Conservation (phyloP, 2,113 vertebrate genomes). For the Hiodon tergisus region DNA sequence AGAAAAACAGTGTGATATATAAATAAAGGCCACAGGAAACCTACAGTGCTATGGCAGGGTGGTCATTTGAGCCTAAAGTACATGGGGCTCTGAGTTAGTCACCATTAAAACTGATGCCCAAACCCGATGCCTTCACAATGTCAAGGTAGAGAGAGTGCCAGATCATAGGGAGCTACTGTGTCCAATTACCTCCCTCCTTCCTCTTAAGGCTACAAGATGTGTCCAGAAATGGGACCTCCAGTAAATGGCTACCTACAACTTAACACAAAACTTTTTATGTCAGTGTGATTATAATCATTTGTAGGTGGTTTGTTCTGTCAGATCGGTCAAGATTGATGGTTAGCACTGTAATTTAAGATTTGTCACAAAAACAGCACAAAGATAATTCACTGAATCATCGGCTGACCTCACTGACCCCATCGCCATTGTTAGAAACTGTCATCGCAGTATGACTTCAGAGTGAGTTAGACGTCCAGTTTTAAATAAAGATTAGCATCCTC, state of each 20-base stretch:
- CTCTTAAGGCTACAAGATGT: too few species aligned
- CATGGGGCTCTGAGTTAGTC: slow-evolving; percentile 63
- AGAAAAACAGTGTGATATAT: background rate
- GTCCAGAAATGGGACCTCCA: too few species aligned
- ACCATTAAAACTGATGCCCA: slow-evolving; percentile 64
- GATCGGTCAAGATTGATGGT: too few species aligned
- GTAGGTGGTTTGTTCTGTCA: too few species aligned
- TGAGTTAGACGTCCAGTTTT: background rate
- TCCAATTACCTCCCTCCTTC: too few species aligned
- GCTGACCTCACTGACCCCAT: background rate
- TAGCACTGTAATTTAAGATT: too few species aligned
- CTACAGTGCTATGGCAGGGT: slow-evolving; percentile 38
- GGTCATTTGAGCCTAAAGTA: slow-evolving; percentile 46
- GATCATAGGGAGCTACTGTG: too few species aligned
- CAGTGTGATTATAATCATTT: too few species aligned
- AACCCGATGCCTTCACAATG: slow-evolving; percentile 62
- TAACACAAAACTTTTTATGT: too few species aligned
- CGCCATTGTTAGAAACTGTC: too few species aligned
- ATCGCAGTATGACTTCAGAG: too few species aligned
- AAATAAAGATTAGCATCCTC: slow-evolving; percentile 44
- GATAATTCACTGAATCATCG: background rate
- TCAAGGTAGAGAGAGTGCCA: slow-evolving; percentile 51
- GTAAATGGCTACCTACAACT: too few species aligned
- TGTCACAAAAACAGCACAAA: background rate
- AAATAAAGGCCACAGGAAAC: slow-evolving; percentile 25